A percentile compares a stretch with the other conserved stretches of the same genome.
These are phyloP conservation scores for Pseudopodoces humilis DNA, from an alignment of 2,113 vertebrate genomes.

Conservation along the genomic window DNA sequence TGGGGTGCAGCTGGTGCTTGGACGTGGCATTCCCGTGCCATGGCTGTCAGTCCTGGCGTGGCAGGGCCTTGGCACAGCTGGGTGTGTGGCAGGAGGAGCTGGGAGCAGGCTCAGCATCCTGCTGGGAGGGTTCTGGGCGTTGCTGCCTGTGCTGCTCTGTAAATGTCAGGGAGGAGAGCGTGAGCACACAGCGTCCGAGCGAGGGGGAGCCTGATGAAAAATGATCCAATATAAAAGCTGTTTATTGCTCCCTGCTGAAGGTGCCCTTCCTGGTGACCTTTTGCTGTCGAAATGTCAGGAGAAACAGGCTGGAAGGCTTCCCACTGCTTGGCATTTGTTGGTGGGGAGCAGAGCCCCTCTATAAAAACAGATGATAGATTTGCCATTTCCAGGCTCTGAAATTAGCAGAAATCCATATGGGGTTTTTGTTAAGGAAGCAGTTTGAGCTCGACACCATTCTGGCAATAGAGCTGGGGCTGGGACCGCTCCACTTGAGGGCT, in stretches of 20 bases:
- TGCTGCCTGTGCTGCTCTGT: slow-evolving; percentile 9
- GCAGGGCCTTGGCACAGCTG: background rate
- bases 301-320: slow-evolving; percentile 37
- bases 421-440: background rate
- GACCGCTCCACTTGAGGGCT: background rate
- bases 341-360: background rate
- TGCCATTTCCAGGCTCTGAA: slow-evolving; percentile 47
- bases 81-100: background rate
- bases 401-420: slow-evolving; percentile 11
- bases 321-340: background rate
- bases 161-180: slow-evolving; percentile 46
- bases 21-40: fast-evolving
- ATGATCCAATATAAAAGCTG: slow-evolving; percentile 60
- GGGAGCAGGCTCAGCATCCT: background rate
- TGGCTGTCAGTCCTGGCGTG: fast-evolving
- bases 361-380: slow-evolving; percentile 15
- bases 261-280: slow-evolving; percentile 54
- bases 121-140: background rate
- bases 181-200: background rate
- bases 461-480: background rate
- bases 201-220: slow-evolving; percentile 31
- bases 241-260: slow-evolving; percentile 49
- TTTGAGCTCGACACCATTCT: background rate
- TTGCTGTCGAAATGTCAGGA: slow-evolving; percentile 67
- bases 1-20: fast-evolving